These are phyloP conservation scores for Cylas formicarius DNA, from an alignment of 1,140 invertebrate genomes.

Conservation along the genomic window DNA sequence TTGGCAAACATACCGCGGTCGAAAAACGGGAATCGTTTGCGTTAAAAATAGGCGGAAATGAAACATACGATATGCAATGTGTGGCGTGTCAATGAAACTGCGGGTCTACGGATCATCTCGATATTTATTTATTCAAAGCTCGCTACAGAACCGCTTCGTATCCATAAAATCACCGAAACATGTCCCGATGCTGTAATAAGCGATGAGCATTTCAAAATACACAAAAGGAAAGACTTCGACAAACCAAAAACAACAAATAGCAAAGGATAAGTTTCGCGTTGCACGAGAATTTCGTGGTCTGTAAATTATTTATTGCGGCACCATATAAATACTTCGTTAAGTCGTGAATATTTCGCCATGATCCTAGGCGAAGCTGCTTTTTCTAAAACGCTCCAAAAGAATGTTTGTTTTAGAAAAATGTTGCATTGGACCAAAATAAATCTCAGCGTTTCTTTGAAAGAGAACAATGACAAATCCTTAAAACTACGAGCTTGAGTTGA, in stretches of 20 bases:
- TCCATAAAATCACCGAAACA: conserved; percentile 27
- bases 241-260: conserved; percentile 8
- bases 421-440: too few relatives aligned
- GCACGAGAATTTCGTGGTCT: too few relatives aligned
- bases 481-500: too few relatives aligned
- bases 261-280: too few relatives aligned
- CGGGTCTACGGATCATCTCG: conserved; percentile 31
- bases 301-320: not conserved
- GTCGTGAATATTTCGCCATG: not conserved
- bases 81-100: conserved; percentile 18
- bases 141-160: conserved; percentile 22
- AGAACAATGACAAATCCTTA: too few relatives aligned
- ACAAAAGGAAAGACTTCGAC: conserved; percentile 10
- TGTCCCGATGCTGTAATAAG: conserved; percentile 22
- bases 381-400: not conserved
- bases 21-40: too few relatives aligned
- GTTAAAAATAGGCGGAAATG: too few relatives aligned
- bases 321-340: not conserved
- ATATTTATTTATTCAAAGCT: conserved; percentile 35
- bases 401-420: conserved; percentile 1
- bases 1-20: too few relatives aligned
- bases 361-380: not conserved
- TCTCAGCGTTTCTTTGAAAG: too few relatives aligned
- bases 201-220: conserved; percentile 9
- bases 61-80: conserved; percentile 21